Conservation (phyloP, 1,140 invertebrate genomes). For the Hylaeus volcanicus region DNA sequence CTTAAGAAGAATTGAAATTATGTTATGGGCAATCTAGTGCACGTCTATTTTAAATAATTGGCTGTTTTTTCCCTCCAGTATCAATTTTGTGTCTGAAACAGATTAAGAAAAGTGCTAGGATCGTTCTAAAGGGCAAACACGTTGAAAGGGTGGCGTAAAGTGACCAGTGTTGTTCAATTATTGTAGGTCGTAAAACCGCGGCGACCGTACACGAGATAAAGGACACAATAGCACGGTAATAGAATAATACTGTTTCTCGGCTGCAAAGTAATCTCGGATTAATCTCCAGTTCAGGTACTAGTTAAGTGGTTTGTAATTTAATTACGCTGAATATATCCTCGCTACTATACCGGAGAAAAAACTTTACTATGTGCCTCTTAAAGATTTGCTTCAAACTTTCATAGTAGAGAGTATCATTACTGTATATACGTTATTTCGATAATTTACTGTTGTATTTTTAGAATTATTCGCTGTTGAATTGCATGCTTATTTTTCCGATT, state of each 20-base stretch:
- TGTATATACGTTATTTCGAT: background rate
- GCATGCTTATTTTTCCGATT: no score
- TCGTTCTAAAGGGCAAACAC: background rate
- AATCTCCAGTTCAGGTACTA: conserved; percentile 43
- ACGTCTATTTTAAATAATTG: no score
- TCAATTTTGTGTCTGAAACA: background rate
- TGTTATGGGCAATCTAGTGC: no score
- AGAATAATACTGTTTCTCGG: conserved; percentile 43
- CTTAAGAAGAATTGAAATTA: no score
- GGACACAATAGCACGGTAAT: conserved; percentile 36
- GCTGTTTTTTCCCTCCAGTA: background rate
- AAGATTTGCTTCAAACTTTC: background rate
- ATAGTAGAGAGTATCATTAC: background rate
- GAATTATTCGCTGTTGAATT: no score
- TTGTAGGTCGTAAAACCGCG: conserved; percentile 20
- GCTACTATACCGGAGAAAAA: background rate
- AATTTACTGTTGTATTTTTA: background rate
- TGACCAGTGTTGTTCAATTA: conserved; percentile 29
- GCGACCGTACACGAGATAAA: conserved; percentile 33
- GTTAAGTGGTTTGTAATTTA: conserved; percentile 52
- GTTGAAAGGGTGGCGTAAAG: conserved; percentile 9
- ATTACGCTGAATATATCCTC: conserved; percentile 27
- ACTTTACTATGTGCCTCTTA: background rate
- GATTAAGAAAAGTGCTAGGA: background rate
- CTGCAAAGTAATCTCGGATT: conserved; percentile 45